Conservation (phyloP, 2,113 vertebrate species). For the Notiomystis cincta region DNA sequence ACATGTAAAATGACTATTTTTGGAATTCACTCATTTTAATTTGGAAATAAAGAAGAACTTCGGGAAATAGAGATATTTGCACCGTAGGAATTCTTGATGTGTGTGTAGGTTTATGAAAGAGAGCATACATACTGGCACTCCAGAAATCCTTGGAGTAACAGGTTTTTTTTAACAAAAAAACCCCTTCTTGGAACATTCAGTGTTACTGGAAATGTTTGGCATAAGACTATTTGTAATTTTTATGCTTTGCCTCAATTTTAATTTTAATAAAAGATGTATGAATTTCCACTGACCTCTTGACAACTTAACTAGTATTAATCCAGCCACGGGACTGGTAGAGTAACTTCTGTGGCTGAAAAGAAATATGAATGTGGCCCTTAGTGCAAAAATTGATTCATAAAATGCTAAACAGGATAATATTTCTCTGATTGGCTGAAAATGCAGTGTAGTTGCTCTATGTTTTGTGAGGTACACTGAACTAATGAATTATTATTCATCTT, state of each 20-base stretch:
- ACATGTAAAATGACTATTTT: background rate
- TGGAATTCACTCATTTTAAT: background rate
- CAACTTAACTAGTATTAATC: background rate
- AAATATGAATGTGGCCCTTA: background rate
- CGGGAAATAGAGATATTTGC: background rate
- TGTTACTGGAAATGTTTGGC: background rate
- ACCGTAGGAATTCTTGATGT: background rate
- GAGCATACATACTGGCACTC: background rate
- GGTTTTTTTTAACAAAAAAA: background rate
- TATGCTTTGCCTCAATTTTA: background rate
- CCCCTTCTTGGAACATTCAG: background rate
- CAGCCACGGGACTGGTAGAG: background rate
- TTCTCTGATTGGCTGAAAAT: background rate
- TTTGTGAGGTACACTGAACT: background rate
- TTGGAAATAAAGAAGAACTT: rapidly evolving
- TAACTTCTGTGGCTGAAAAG: background rate
- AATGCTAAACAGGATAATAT: background rate
- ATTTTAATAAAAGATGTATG: background rate
- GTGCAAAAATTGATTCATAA: background rate
- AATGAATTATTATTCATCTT: background rate
- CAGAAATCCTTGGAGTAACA: background rate
- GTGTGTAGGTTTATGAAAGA: background rate
- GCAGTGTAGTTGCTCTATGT: background rate
- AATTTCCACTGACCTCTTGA: background rate
- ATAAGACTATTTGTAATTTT: background rate